Percentiles rank a stretch among this genome's conserved stretches.
Evolutionary conservation across 2,888 invertebrate genomes (phyloP).

Genomic region (Idaea biselata): DNA sequence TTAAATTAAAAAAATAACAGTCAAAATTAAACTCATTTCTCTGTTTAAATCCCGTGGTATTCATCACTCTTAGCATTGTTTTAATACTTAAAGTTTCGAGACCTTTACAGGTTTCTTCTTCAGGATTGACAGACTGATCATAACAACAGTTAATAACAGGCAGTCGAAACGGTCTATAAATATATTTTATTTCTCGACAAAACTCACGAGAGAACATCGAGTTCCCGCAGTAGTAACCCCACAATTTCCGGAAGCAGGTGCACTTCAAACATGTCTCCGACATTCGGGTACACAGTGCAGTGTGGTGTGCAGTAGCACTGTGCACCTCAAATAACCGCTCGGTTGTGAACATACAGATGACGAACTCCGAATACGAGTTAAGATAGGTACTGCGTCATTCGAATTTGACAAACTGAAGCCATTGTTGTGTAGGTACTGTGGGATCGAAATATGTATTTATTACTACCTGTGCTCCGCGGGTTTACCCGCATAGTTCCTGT

Average conservation of each 20-base stretch:
- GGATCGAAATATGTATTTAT: not conserved
- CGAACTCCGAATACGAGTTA: not conserved
- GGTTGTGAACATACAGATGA: conserved; percentile 1
- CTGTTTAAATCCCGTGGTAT: too few species aligned
- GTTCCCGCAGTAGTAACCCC: conserved; percentile 14
- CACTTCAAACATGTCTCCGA: conserved; percentile 26
- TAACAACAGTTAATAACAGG: too few species aligned
- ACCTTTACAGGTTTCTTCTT: too few species aligned
- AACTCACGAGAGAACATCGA: not conserved
- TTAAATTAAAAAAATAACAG: too few species aligned
- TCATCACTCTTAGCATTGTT: too few species aligned
- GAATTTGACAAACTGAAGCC: not conserved
- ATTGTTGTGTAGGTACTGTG: not conserved
- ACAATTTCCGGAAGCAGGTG: conserved; percentile 30
- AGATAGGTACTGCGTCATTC: not conserved
- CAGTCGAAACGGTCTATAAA: too few species aligned
- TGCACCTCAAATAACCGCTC: conserved; percentile 15
- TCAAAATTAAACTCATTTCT: too few species aligned
- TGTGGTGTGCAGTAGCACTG: conserved; percentile 16
- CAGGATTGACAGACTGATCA: too few species aligned
- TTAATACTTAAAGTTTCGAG: too few species aligned
- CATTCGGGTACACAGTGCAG: conserved; percentile 7
- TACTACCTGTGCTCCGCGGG: too few species aligned
- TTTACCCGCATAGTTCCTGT: too few species aligned
- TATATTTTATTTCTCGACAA: not conserved